Conservation (phyloP, 1,140 invertebrate species). For the Anastrepha obliqua region DNA sequence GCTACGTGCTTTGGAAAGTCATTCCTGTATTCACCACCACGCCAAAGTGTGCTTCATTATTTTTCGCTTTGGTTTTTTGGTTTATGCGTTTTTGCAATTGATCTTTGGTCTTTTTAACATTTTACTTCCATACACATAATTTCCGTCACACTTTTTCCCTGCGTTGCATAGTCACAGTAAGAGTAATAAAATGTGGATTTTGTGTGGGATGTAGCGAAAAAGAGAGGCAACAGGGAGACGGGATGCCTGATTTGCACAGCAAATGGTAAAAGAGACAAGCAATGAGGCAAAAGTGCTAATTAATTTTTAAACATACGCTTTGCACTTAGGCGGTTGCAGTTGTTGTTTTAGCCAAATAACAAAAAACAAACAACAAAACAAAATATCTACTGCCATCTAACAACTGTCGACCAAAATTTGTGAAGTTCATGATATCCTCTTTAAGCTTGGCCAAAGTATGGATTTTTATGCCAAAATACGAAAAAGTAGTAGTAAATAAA, state of each 20-base stretch:
- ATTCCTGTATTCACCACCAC: neutral
- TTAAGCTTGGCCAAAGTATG: neutral
- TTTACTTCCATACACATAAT: neutral
- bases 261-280: neutral
- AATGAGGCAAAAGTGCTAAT: neutral
- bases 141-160: neutral
- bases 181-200: neutral
- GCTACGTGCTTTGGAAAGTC: neutral
- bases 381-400: neutral
- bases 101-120: conserved; percentile 2
- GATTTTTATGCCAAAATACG: neutral
- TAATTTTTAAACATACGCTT: neutral
- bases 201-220: neutral
- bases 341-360: too few relatives aligned
- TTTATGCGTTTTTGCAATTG: conserved; percentile 27
- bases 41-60: conserved; percentile 29
- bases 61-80: neutral
- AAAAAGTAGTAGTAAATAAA: neutral
- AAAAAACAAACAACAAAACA: neutral
- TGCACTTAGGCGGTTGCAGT: neutral
- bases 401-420: neutral
- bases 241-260: neutral
- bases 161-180: neutral
- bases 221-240: neutral
- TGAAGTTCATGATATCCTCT: conserved; percentile 24